Conservation (phyloP, 2,113 vertebrate genomes). For the Saccopteryx bilineata region DNA sequence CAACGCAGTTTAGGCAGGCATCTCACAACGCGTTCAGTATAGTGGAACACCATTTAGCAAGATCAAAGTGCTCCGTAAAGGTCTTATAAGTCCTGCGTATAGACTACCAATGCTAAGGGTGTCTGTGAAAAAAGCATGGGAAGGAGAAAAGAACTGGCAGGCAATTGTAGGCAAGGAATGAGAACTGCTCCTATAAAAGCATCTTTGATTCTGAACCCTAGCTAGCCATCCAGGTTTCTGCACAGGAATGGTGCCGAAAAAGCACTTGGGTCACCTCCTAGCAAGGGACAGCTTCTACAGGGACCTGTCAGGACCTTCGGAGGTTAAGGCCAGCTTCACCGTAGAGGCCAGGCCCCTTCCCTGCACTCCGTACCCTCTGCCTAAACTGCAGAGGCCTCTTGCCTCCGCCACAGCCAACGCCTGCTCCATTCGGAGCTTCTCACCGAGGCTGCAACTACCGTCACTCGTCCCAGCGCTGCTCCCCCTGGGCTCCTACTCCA, state of each 20-base stretch:
- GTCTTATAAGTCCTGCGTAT: constrained; percentile 27
- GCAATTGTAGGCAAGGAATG: not conserved
- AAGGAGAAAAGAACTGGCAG: not conserved
- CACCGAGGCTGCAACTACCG: too few species aligned
- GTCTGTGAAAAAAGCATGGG: not conserved
- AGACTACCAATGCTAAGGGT: not conserved
- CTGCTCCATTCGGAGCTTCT: not conserved
- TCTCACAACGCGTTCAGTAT: constrained; percentile 74
- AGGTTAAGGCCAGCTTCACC: not conserved
- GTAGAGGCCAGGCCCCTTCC: not conserved
- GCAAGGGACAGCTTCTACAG: not conserved
- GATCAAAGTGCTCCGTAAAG: constrained; percentile 73
- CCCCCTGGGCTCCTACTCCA: not conserved
- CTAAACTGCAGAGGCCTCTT: not conserved
- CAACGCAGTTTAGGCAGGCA: constrained; percentile 69
- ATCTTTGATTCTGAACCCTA: not conserved
- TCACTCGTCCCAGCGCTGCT: not conserved
- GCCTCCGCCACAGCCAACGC: not conserved
- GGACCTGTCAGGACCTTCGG: not conserved
- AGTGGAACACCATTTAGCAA: constrained; percentile 74
- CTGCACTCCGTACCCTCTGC: not conserved
- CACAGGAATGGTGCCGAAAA: not conserved
- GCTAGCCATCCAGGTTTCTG: not conserved
- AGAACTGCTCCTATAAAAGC: not conserved
- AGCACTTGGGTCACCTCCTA: not conserved